Evolutionary conservation across 1,140 invertebrate species (phyloP), one percentile per base, ranked within the genome.

Genomic region (Archivesica marissinica): DNA sequence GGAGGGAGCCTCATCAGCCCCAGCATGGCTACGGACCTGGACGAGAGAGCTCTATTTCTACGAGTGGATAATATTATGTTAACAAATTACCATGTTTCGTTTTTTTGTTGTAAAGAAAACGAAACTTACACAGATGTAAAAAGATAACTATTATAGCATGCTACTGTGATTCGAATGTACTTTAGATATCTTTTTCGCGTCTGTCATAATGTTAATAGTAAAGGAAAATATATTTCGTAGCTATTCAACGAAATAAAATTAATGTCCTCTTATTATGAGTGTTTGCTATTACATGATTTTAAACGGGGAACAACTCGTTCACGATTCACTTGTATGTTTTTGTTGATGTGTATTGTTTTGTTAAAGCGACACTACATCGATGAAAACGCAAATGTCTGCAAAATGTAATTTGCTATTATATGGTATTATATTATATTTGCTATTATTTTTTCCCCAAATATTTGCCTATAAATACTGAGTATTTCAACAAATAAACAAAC

Each of bases 191-290:
- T 9, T 25, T 64, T 64, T 64, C 59, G 38, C 59, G 59, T 33
- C n/a, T 64, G 59, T 64, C 59, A 64, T 33, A 30, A 64, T 64
- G 33, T 25, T 64, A n/a, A 35, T 64, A 64, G 33, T 33, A 64
- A 64, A 64, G 38, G 59, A 64, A 17, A 15, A n/a, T n/a, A 17
- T 64, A 35, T 64, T 52, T 7, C 38, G 30, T 25, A 64, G 59
- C 59, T 20, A 64, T 64, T 64, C 59, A 64, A 64, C 30, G 38
- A 20, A 17, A 64, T 33, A 64, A 35, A 64, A 64, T 64, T 64
- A 64, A 35, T 64, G 59, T n/a, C n/a, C n/a, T 64, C 30, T 64
- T 64, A 33, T 25, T 64, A 13, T 2, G 30, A 17, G n/a, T 15
- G 59, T 20, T 20, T 28, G 33, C 56, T 59, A 28, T 59, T 59